Conservation (phyloP, 2,797 vertebrate species). For the Protosalanx chinensis region DNA sequence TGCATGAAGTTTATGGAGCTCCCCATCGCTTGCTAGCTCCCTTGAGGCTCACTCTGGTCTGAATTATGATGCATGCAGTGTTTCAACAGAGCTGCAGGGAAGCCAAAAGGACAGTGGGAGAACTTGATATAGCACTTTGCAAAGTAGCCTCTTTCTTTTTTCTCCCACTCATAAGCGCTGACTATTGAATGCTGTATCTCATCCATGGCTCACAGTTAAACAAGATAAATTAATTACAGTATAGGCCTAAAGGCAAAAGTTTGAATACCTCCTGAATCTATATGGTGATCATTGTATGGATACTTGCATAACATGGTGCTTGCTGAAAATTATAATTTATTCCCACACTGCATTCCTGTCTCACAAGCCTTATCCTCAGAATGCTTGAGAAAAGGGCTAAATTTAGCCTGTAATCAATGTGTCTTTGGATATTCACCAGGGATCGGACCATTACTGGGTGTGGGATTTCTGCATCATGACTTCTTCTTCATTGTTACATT, state of each 20-base stretch:
- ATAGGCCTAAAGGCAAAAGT: not conserved
- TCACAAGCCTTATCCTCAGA: slow-evolving; percentile 5
- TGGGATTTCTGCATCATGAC: slow-evolving; percentile 6
- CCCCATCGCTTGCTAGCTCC: slow-evolving; percentile 32
- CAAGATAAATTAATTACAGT: not conserved
- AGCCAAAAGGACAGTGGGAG: not conserved
- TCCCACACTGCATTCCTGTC: not conserved
- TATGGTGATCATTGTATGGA: not conserved
- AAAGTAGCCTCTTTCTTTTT: slow-evolving; percentile 8
- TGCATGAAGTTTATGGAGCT: slow-evolving; percentile 11
- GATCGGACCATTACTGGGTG: slow-evolving; percentile 2
- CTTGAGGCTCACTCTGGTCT: not conserved
- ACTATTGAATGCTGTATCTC: slow-evolving; percentile 45
- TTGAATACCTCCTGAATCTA: not conserved
- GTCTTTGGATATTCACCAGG: slow-evolving; percentile 29
- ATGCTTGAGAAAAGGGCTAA: slow-evolving; percentile 35
- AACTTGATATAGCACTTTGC: slow-evolving; percentile 41
- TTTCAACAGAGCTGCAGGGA: not conserved
- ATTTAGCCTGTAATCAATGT: slow-evolving; percentile 40
- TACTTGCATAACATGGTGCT: not conserved
- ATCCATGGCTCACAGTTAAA: slow-evolving; percentile 3
- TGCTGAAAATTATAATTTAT: not conserved
- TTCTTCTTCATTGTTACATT: not conserved
- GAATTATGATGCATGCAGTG: slow-evolving; percentile 12
- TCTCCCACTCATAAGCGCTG: slow-evolving; percentile 15